These are phyloP conservation scores for Nomia melanderi DNA, from an alignment of 1,140 invertebrate species.

Conservation along the genomic window DNA sequence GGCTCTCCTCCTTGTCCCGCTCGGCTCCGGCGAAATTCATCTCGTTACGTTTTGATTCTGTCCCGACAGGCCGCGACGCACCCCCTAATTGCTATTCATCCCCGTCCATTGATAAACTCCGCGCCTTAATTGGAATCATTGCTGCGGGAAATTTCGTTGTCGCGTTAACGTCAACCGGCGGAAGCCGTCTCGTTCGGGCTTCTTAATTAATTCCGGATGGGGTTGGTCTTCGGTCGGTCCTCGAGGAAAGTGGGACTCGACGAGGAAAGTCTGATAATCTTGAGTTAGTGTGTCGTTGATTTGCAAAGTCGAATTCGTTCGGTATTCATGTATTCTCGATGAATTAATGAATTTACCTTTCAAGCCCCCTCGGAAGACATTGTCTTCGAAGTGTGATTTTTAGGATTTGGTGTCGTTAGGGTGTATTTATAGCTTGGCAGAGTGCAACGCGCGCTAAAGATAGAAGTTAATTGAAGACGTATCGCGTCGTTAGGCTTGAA, in stretches of 20 bases:
- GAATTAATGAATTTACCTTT: too few species aligned
- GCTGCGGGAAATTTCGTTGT: constrained; percentile 28
- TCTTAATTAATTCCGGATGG: constrained; percentile 22
- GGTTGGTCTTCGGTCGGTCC: not conserved
- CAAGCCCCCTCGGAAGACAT: too few species aligned
- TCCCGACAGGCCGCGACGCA: constrained; percentile 43
- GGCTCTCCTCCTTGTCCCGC: constrained; percentile 20
- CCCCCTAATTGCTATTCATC: constrained; percentile 59
- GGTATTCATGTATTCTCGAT: too few species aligned
- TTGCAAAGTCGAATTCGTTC: too few species aligned
- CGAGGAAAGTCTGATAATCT: not conserved
- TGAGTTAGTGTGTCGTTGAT: too few species aligned
- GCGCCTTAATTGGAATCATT: constrained; percentile 59
- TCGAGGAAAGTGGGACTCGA: not conserved
- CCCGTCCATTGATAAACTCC: constrained; percentile 58
- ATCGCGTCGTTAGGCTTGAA: too few species aligned
- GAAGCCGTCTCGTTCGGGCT: not conserved
- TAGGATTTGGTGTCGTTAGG: too few species aligned
- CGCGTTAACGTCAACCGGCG: not conserved
- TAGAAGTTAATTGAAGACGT: too few species aligned
- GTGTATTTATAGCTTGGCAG: too few species aligned
- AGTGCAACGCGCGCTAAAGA: too few species aligned
- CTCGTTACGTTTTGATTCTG: constrained; percentile 74
- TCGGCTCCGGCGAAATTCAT: constrained; percentile 64
- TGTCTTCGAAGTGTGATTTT: too few species aligned